Conservation (phyloP, 2,888 invertebrate genomes). For the Rhimphoctona megacephalus region DNA sequence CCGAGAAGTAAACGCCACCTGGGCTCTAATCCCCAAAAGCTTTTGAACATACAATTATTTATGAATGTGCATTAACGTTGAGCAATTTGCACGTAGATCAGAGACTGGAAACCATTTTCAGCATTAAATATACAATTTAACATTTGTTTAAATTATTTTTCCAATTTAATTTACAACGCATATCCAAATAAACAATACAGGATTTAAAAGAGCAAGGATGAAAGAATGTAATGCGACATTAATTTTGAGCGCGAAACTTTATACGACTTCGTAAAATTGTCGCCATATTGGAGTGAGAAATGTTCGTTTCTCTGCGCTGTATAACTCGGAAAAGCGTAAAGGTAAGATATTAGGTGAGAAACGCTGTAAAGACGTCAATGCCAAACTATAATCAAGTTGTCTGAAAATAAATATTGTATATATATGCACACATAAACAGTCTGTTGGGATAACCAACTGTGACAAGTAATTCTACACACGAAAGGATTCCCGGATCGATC, state of each 20-base stretch:
- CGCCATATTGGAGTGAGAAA: no score
- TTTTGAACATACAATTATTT: conserved; percentile 26
- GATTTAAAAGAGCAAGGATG: no score
- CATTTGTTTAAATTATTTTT: background rate
- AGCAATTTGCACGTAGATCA: background rate
- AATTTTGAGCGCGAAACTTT: no score
- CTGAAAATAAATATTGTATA: background rate
- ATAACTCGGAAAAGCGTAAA: no score
- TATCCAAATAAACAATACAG: no score
- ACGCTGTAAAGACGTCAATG: background rate
- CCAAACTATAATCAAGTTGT: conserved; percentile 34
- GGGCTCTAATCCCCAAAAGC: conserved; percentile 34
- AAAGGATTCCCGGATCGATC: conserved; percentile 52
- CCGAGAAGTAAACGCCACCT: conserved; percentile 29
- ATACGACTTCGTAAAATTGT: no score
- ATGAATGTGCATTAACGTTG: conserved; percentile 10
- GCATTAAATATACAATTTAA: background rate
- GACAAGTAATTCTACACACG: conserved; percentile 58
- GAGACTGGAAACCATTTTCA: background rate
- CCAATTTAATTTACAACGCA: no score
- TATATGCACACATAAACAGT: background rate
- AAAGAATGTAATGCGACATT: no score
- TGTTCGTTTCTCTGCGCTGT: no score
- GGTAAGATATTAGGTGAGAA: background rate
- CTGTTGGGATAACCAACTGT: conserved; percentile 46